A percentile compares a stretch with the other conserved stretches of the same genome.
phyloP scores from a whole-genome alignment of 2,113 vertebrate species.

The Pagrus major region DNA sequence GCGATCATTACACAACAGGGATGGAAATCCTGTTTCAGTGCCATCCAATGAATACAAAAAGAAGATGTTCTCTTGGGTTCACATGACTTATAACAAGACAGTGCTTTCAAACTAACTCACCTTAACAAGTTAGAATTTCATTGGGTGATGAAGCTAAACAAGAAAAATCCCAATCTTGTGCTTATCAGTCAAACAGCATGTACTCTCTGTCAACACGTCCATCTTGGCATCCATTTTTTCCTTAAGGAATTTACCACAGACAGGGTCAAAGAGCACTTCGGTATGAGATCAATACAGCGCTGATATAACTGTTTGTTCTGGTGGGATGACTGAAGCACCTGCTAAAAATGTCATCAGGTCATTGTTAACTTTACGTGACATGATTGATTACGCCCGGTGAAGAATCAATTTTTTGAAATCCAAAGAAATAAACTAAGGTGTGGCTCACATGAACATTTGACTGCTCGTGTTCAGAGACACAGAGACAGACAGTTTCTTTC shows the following conservation, averaged over 20 bases:
- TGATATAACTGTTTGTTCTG: slow-evolving; percentile 18
- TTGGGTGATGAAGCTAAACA: neutral
- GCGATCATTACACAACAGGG: neutral
- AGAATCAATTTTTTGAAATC: slow-evolving; percentile 11
- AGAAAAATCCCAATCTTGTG: neutral
- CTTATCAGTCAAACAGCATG: neutral
- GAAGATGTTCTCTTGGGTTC: neutral
- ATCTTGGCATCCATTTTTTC: neutral
- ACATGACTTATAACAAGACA: neutral
- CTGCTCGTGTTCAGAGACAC: no score
- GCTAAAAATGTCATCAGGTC: slow-evolving; percentile 31
- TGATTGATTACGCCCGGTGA: neutral
- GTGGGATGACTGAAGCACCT: slow-evolving; percentile 20
- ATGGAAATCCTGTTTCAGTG: neutral
- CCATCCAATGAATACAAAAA: neutral
- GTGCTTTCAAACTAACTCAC: neutral
- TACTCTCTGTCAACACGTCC: slow-evolving; percentile 1
- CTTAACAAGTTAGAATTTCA: neutral
- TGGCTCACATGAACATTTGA: neutral
- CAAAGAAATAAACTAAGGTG: neutral
- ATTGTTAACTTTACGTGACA: neutral
- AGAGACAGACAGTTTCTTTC: neutral
- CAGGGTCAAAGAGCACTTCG: slow-evolving; percentile 8
- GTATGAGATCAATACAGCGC: slow-evolving; percentile 7
- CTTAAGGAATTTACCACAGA: neutral